These are phyloP conservation scores for Phyto melanocephala DNA, from an alignment of 2,888 invertebrate genomes.

Conservation along the genomic window DNA sequence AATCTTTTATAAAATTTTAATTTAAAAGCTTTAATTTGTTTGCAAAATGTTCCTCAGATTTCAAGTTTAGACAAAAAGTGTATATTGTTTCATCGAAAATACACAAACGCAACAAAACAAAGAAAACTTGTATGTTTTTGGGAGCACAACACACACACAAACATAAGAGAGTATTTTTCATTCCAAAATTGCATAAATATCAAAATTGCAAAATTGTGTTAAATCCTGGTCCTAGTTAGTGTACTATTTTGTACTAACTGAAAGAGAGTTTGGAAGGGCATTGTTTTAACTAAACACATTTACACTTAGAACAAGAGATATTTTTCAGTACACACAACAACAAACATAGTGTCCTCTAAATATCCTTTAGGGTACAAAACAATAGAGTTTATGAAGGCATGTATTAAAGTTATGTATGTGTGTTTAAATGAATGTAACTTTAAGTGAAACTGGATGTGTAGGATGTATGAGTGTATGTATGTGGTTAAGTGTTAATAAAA, in stretches of 20 bases:
- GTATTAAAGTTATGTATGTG: not conserved
- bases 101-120: not conserved
- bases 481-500: slow-evolving; percentile 3
- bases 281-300: not conserved
- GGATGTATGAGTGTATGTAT: not conserved
- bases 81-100: slow-evolving; percentile 1
- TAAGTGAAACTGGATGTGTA: not conserved
- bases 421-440: not conserved
- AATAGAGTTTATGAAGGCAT: slow-evolving; percentile 31
- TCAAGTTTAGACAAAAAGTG: not conserved
- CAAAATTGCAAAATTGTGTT: slow-evolving; percentile 42
- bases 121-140: slow-evolving; percentile 13
- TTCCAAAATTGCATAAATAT: slow-evolving; percentile 33
- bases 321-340: not conserved
- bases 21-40: slow-evolving; percentile 26
- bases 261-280: not conserved
- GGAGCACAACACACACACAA: not conserved
- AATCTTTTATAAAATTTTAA: not conserved
- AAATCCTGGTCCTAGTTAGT: not conserved
- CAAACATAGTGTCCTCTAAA: slow-evolving; percentile 25
- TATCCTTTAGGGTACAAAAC: slow-evolving; percentile 20
- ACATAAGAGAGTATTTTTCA: slow-evolving; percentile 12
- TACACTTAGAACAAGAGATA: not conserved
- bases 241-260: no score
- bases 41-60: not conserved